phyloP scores from a whole-genome alignment of 2,888 invertebrate genomes.

The Gnatocerus cornutus region DNA sequence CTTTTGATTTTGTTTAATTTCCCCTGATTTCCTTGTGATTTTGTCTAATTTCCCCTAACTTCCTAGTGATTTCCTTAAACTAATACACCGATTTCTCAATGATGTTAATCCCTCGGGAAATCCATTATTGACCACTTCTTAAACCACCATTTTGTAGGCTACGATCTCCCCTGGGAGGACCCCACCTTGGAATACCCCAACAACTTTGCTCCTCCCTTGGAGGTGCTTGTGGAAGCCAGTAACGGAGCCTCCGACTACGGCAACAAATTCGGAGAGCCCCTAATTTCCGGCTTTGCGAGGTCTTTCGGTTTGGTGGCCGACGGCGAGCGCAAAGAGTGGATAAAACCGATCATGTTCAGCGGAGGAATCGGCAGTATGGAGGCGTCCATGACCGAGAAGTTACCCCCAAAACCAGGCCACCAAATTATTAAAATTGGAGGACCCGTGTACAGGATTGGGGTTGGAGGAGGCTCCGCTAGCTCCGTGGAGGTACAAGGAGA shows the following conservation, averaged over 20 bases:
- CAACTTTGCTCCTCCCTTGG: constrained; percentile 92
- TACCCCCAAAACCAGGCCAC: constrained; percentile 87
- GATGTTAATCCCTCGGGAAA: too few relatives aligned
- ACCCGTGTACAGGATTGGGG: constrained; percentile 97
- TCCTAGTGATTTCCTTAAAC: too few relatives aligned
- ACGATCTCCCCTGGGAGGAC: constrained; percentile 91
- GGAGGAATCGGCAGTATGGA: constrained; percentile 96
- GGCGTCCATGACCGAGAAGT: constrained; percentile 85
- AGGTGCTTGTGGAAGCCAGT: constrained; percentile 95
- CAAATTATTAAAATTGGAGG: constrained; percentile 96
- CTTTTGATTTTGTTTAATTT: too few relatives aligned
- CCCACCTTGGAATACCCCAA: constrained; percentile 82
- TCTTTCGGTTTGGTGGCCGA: constrained; percentile 86
- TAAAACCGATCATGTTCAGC: constrained; percentile 99
- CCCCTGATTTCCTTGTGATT: too few relatives aligned
- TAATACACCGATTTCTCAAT: too few relatives aligned
- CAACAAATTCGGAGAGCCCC: constrained; percentile 98
- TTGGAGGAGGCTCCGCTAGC: constrained; percentile 98
- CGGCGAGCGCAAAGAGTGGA: constrained; percentile 86
- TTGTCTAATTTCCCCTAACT: too few relatives aligned
- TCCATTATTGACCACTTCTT: too few relatives aligned
- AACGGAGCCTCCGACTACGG: constrained; percentile 99
- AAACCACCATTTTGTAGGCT: constrained; percentile 74
- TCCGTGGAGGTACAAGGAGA: constrained; percentile 96
- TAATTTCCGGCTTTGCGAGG: constrained; percentile 92